phyloP scores from a whole-genome alignment of 2,888 invertebrate genomes.

The Orthosia gothica region DNA sequence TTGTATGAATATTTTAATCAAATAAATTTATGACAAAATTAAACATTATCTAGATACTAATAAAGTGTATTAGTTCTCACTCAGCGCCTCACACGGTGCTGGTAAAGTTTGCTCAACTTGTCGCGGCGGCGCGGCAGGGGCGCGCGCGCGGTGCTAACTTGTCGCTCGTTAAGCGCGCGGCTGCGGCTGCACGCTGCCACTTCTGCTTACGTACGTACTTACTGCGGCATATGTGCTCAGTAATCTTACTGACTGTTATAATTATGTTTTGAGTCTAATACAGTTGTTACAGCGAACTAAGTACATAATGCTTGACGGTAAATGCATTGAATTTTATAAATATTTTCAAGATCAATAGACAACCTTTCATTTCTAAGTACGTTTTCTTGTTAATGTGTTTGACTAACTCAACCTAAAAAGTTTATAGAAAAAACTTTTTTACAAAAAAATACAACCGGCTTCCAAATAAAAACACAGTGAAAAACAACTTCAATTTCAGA shows the following conservation, averaged over 20 bases:
- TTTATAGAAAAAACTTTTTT: too few relatives aligned
- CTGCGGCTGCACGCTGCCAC: constrained; percentile 12
- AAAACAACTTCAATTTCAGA: too few relatives aligned
- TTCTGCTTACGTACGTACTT: constrained; percentile 4
- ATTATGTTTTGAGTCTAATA: not conserved
- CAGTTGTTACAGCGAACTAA: constrained; percentile 1
- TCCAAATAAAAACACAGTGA: too few relatives aligned
- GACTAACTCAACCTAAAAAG: not conserved
- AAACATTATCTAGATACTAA: too few relatives aligned
- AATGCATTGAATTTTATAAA: not conserved
- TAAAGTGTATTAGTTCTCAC: too few relatives aligned
- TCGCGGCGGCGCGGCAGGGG: not conserved
- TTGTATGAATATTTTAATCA: too few relatives aligned
- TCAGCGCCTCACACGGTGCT: not conserved
- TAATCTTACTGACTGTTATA: not conserved
- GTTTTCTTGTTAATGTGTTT: not conserved
- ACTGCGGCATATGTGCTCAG: constrained; percentile 4
- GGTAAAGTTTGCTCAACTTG: constrained; percentile 10
- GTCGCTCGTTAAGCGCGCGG: not conserved
- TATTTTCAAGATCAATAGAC: not conserved
- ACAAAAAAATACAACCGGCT: too few relatives aligned
- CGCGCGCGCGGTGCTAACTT: constrained; percentile 5
- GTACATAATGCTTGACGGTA: not conserved
- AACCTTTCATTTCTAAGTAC: too few relatives aligned
- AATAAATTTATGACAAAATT: too few relatives aligned